phyloP scores from a whole-genome alignment of 1,140 invertebrate genomes.

The Lordiphosa clarofinis region DNA sequence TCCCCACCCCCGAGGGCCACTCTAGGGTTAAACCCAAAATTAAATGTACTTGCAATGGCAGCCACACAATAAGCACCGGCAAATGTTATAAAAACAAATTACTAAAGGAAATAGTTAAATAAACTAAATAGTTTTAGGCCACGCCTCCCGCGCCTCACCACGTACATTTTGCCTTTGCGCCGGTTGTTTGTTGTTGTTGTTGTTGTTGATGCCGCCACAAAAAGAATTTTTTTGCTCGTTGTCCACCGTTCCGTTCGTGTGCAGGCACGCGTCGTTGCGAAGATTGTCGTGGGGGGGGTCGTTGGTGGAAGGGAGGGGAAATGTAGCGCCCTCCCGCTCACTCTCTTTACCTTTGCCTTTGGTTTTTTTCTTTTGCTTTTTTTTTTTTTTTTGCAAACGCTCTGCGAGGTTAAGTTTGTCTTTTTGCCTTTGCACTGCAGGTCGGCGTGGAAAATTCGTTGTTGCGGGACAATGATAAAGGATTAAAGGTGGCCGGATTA shows the following conservation, averaged over 20 bases:
- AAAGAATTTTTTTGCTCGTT: constrained; percentile 2
- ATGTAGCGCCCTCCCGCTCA: constrained; percentile 27
- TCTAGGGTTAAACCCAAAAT: no score
- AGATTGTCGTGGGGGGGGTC: constrained; percentile 1
- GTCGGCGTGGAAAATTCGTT: constrained; percentile 29
- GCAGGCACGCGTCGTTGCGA: constrained; percentile 5
- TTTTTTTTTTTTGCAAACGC: constrained; percentile 47
- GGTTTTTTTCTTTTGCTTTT: constrained; percentile 19
- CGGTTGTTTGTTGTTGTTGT: constrained; percentile 8
- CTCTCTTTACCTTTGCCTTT: constrained; percentile 41
- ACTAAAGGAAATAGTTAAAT: no score
- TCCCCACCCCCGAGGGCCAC: no score
- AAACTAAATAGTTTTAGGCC: constrained; percentile 1
- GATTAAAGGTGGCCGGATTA: constrained; percentile 1
- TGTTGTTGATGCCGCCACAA: not conserved
- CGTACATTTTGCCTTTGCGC: constrained; percentile 3
- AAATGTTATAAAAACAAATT: no score
- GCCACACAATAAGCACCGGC: no score
- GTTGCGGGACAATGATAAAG: no score
- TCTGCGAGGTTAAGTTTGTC: constrained; percentile 73
- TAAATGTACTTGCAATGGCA: no score
- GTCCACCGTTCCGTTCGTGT: constrained; percentile 4
- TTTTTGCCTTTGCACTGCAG: constrained; percentile 43
- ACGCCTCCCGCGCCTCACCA: no score
- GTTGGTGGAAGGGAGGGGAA: not conserved